These are phyloP conservation scores for Oryzias celebensis DNA, from an alignment of 2,113 vertebrate species.

Conservation along the genomic window DNA sequence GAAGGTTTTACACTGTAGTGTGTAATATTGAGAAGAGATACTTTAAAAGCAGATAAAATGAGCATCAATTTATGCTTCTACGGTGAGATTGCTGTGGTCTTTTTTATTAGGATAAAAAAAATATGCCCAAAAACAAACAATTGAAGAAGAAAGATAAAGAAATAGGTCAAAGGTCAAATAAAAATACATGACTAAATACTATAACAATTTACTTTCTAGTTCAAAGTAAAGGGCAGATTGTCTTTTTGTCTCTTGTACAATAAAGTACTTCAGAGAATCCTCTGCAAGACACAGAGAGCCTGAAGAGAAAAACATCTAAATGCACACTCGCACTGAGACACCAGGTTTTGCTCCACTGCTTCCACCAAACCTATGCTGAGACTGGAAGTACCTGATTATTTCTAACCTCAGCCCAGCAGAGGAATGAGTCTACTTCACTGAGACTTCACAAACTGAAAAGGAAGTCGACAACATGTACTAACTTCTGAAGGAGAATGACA, in stretches of 20 bases:
- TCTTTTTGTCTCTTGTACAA: slow-evolving; percentile 30
- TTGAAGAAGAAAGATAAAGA: too few relatives aligned
- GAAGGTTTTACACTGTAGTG: too few relatives aligned
- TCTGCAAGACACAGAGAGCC: slow-evolving; percentile 22
- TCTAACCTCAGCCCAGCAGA: slow-evolving; percentile 41
- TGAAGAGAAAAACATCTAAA: slow-evolving; percentile 14
- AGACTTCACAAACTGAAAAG: slow-evolving; percentile 2
- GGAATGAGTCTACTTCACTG: not conserved
- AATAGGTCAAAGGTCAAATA: too few relatives aligned
- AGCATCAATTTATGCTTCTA: too few relatives aligned
- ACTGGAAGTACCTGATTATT: slow-evolving; percentile 26
- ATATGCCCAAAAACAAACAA: too few relatives aligned
- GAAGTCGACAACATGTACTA: slow-evolving; percentile 8
- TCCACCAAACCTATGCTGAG: slow-evolving; percentile 37
- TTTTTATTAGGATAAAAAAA: too few relatives aligned
- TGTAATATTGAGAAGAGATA: too few relatives aligned
- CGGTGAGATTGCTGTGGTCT: too few relatives aligned
- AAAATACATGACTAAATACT: too few relatives aligned
- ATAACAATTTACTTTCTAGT: too few relatives aligned
- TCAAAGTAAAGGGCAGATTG: not conserved
- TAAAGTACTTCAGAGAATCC: slow-evolving; percentile 41
- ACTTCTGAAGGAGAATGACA: slow-evolving; percentile 18
- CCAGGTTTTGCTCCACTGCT: slow-evolving; percentile 31
- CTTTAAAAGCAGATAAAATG: too few relatives aligned
- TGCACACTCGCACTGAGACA: slow-evolving; percentile 13